phyloP scores from a whole-genome alignment of 2,113 vertebrate species.

The Menidia beryllina region DNA sequence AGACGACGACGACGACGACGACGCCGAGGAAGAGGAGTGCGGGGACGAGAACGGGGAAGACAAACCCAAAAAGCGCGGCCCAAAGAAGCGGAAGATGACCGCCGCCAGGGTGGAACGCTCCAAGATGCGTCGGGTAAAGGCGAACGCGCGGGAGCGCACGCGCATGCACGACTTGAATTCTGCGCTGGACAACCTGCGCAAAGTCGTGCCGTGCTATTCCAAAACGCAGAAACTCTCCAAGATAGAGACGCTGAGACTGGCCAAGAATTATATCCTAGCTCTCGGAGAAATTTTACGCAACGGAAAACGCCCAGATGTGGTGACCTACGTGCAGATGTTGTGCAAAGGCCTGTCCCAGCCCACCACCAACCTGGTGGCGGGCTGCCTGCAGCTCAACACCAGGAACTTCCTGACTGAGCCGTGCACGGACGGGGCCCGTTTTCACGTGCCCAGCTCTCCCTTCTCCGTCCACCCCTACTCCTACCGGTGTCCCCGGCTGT shows the following conservation, averaged over 20 bases:
- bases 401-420: conserved; percentile 97
- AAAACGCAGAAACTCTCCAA: conserved; percentile 98
- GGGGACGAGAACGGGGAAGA: conserved; percentile 87
- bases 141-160: conserved; percentile 95
- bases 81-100: conserved; percentile 98
- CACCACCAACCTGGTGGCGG: conserved; percentile 94
- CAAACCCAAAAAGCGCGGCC: conserved; percentile 94
- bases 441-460: conserved; percentile 89
- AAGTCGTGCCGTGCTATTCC: conserved; percentile 98
- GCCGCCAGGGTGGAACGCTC: conserved; percentile 91
- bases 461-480: conserved; percentile 94
- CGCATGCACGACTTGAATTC: conserved; percentile 99
- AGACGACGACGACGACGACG: conserved; percentile 84
- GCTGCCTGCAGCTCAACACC: conserved; percentile 95
- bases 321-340: conserved; percentile 96
- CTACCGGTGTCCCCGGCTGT: conserved; percentile 91
- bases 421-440: conserved; percentile 88
- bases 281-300: conserved; percentile 97
- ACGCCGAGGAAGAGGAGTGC: conserved; percentile 90
- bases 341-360: conserved; percentile 95
- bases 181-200: conserved; percentile 96
- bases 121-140: conserved; percentile 93
- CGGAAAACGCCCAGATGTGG: conserved; percentile 94
- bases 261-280: conserved; percentile 98
- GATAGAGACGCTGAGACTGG: conserved; percentile 95